Evolutionary conservation across 2,113 vertebrate genomes (phyloP).

Genomic region (Seriola dumerili): DNA sequence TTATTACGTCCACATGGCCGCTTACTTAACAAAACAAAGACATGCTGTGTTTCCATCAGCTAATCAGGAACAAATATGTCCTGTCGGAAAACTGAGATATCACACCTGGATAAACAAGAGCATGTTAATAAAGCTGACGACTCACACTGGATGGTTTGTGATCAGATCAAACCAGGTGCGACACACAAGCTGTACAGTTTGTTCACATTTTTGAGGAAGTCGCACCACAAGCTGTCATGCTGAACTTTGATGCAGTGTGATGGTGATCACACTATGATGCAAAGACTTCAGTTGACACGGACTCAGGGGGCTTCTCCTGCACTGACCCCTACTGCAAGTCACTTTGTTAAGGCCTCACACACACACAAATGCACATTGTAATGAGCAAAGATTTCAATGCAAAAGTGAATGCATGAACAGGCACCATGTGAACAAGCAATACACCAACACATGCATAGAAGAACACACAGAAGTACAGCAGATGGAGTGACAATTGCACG

Average conservation of each 20-base stretch:
- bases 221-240: neutral
- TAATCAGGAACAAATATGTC: neutral
- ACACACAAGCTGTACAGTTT: slow-evolving; percentile 15
- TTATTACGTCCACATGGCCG: neutral
- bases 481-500: slow-evolving; percentile 21
- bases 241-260: neutral
- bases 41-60: neutral
- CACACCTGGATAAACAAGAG: neutral
- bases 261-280: neutral
- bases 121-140: neutral
- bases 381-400: neutral
- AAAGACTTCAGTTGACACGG: neutral
- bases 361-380: neutral
- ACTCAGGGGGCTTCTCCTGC: neutral
- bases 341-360: neutral
- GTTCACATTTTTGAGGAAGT: slow-evolving; percentile 31
- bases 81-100: neutral
- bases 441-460: slow-evolving; percentile 3
- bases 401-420: neutral
- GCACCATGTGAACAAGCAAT: neutral
- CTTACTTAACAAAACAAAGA: neutral
- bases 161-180: neutral
- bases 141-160: neutral
- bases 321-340: neutral
- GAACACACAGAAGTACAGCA: slow-evolving; percentile 7